These are phyloP conservation scores for Sebastes baramenuke DNA, from an alignment of 2,797 vertebrate genomes.

Conservation along the genomic window DNA sequence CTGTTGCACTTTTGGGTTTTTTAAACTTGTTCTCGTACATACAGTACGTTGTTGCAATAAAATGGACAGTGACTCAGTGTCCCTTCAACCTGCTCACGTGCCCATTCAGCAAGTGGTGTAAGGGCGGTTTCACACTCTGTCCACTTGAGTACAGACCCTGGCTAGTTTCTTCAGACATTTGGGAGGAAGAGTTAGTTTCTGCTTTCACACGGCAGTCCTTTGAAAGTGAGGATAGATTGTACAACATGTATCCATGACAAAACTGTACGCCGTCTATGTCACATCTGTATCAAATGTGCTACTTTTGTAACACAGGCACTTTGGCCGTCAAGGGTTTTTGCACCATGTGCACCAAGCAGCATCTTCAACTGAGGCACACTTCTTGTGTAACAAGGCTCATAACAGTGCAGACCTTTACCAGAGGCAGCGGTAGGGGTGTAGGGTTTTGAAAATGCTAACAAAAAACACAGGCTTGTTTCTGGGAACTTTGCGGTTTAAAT, in stretches of 20 bases:
- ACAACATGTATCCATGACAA: neutral
- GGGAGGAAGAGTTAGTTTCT: neutral
- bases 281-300: neutral
- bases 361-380: neutral
- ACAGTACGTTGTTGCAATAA: slow-evolving; percentile 19
- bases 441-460: slow-evolving; percentile 36
- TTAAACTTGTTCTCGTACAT: slow-evolving; percentile 32
- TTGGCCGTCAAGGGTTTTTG: neutral
- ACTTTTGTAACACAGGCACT: neutral
- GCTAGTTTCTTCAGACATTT: neutral
- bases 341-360: neutral
- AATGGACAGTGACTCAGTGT: slow-evolving; percentile 9
- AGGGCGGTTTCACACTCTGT: neutral
- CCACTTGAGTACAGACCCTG: neutral
- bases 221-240: neutral
- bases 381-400: neutral
- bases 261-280: neutral
- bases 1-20: slow-evolving; percentile 26
- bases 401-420: neutral
- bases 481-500: neutral
- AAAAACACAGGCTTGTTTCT: slow-evolving; percentile 28
- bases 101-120: neutral
- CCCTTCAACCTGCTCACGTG: neutral
- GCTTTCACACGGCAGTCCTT: neutral
- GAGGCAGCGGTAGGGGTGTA: slow-evolving; percentile 7